Percentiles rank a stretch among this genome's conserved stretches.
Evolutionary conservation across 2,797 vertebrate genomes (phyloP).

Genomic region (Sebastes variabilis): DNA sequence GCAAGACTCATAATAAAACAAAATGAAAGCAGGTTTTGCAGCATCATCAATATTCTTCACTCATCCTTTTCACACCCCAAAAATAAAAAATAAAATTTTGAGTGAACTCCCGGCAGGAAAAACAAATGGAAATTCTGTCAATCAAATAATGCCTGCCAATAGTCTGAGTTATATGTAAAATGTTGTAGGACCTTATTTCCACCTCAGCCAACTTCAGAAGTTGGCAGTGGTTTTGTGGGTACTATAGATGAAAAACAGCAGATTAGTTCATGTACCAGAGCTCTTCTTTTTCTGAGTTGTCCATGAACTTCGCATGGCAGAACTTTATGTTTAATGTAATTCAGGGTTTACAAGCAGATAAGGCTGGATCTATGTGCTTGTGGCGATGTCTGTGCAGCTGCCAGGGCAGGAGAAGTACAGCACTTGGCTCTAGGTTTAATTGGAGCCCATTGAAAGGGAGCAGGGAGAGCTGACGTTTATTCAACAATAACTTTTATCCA

Average conservation of each 20-base stretch:
- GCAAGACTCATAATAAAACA: slow-evolving; percentile 27
- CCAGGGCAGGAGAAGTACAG: slow-evolving; percentile 20
- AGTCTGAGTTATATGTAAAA: neutral
- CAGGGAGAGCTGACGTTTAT: slow-evolving; percentile 46
- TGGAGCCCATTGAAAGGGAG: slow-evolving; percentile 57
- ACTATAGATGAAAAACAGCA: neutral
- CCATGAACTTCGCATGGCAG: slow-evolving; percentile 40
- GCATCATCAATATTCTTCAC: slow-evolving; percentile 35
- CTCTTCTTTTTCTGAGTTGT: slow-evolving; percentile 12
- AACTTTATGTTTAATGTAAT: slow-evolving; percentile 58
- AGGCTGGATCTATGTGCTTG: slow-evolving; percentile 53
- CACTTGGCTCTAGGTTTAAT: slow-evolving; percentile 61
- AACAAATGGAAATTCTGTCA: slow-evolving; percentile 14
- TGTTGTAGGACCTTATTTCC: neutral
- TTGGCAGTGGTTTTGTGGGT: slow-evolving; percentile 10
- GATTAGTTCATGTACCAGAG: slow-evolving; percentile 27
- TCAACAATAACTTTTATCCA: slow-evolving; percentile 54
- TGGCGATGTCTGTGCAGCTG: slow-evolving; percentile 38
- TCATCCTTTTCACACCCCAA: neutral
- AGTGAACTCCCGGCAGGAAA: slow-evolving; percentile 4
- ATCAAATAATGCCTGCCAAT: slow-evolving; percentile 10
- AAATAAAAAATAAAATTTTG: neutral
- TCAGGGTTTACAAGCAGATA: slow-evolving; percentile 64
- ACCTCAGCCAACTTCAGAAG: neutral
- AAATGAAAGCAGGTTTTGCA: slow-evolving; percentile 26